Evolutionary conservation across 2,888 invertebrate species (phyloP).

Genomic region (Nomada flava): DNA sequence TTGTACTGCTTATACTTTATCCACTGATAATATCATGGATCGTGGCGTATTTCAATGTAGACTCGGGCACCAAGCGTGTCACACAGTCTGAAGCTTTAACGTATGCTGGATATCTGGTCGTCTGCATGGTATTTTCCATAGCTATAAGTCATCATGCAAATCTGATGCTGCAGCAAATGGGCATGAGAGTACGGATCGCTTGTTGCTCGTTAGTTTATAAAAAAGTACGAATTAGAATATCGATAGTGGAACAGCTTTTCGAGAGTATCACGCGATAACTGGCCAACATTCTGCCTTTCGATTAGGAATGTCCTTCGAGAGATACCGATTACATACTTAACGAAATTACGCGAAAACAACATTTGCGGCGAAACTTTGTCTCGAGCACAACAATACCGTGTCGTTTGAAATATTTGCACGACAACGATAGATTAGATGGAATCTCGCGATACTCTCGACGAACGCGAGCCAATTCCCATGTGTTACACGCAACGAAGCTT

Average conservation of each 20-base stretch:
- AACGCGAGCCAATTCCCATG: not conserved
- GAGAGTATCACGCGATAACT: not conserved
- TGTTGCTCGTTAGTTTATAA: slow-evolving; percentile 89
- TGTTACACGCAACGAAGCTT: not conserved
- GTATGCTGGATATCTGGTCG: slow-evolving; percentile 80
- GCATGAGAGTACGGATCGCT: slow-evolving; percentile 88
- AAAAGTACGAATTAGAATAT: slow-evolving; percentile 85
- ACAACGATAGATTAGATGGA: not conserved
- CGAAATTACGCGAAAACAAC: not conserved
- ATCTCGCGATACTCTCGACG: no score
- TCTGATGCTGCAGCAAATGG: slow-evolving; percentile 83
- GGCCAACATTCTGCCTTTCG: not conserved
- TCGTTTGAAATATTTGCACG: no score
- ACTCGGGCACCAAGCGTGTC: slow-evolving; percentile 77
- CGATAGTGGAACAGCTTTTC: not conserved
- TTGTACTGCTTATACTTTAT: slow-evolving; percentile 50
- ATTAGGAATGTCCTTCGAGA: slow-evolving; percentile 37
- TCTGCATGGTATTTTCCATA: slow-evolving; percentile 80
- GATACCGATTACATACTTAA: slow-evolving; percentile 19
- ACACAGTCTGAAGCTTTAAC: slow-evolving; percentile 86
- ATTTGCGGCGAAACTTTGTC: no score
- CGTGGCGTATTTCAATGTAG: slow-evolving; percentile 74
- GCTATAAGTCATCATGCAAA: slow-evolving; percentile 84
- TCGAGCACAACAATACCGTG: no score
- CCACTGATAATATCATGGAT: slow-evolving; percentile 77